A percentile compares a stretch with the other conserved stretches of the same genome.
Conservation (phyloP, 2,888 invertebrate genomes). For the Drosophila antonietae region DNA sequence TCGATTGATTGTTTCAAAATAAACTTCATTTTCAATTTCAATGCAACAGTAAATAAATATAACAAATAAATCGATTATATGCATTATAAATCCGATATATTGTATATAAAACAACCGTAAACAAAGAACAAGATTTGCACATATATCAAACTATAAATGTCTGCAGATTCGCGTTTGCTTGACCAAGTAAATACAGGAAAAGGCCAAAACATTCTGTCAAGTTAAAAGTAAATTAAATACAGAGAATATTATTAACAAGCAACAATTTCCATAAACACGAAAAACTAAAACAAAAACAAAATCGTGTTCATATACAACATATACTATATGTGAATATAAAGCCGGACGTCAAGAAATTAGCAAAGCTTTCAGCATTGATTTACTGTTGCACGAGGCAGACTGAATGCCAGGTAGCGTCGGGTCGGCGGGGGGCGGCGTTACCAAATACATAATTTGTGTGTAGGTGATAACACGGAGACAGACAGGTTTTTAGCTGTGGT, state of each 20-base stretch:
- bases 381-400: constrained; percentile 48
- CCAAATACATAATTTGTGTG: constrained; percentile 61
- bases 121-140: not conserved
- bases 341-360: constrained; percentile 57
- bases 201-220: not conserved
- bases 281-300: not conserved
- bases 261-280: constrained; percentile 2
- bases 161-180: not conserved
- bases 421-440: constrained; percentile 43
- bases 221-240: constrained; percentile 1
- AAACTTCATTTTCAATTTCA: too few species aligned
- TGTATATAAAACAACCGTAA: not conserved
- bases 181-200: not conserved
- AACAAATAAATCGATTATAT: not conserved
- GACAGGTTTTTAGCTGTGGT: constrained; percentile 46
- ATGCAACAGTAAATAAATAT: not conserved
- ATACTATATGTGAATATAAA: constrained; percentile 19
- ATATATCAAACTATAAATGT: not conserved
- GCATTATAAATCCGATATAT: not conserved
- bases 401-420: constrained; percentile 29
- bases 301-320: constrained; percentile 7
- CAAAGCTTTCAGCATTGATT: constrained; percentile 60
- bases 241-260: constrained; percentile 3
- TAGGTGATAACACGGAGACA: constrained; percentile 75
- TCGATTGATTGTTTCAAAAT: too few species aligned